These are phyloP conservation scores for Tetranychus piercei DNA, from an alignment of 2,888 invertebrate genomes.

Conservation along the genomic window DNA sequence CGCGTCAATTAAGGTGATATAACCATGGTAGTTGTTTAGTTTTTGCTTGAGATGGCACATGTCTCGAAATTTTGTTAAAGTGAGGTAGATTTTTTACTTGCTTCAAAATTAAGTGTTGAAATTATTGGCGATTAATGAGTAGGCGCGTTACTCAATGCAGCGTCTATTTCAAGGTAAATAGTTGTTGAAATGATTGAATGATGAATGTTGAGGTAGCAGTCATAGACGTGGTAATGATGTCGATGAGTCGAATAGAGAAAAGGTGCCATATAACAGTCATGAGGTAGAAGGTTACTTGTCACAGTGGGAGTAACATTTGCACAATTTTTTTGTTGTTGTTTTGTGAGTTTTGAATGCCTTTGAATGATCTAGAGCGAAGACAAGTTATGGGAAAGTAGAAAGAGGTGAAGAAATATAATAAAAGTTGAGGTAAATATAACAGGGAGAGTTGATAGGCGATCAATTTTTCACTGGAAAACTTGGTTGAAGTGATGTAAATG, in stretches of 20 bases:
- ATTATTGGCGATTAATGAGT: not conserved
- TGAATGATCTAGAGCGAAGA: not conserved
- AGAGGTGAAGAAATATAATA: not conserved
- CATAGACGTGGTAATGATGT: not conserved
- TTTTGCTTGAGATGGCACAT: not conserved
- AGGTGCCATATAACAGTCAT: not conserved
- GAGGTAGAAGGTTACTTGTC: not conserved
- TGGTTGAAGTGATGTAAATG: conserved; percentile 1
- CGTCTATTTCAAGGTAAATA: not conserved
- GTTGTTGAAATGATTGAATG: not conserved
- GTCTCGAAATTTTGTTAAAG: not conserved
- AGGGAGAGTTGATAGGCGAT: not conserved
- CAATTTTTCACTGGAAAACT: conserved; percentile 7
- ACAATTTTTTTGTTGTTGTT: not conserved
- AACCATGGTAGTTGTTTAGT: not conserved
- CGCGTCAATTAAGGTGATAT: not conserved
- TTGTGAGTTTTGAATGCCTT: not conserved
- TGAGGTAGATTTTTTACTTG: not conserved
- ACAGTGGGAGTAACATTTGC: not conserved
- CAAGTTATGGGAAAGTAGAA: not conserved
- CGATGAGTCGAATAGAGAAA: not conserved
- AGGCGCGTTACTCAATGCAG: not conserved
- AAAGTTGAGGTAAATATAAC: not conserved
- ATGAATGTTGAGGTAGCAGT: not conserved
- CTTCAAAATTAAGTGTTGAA: not conserved